Conservation (phyloP, 2,888 invertebrate genomes). For the Shargacucullia verbasci region DNA sequence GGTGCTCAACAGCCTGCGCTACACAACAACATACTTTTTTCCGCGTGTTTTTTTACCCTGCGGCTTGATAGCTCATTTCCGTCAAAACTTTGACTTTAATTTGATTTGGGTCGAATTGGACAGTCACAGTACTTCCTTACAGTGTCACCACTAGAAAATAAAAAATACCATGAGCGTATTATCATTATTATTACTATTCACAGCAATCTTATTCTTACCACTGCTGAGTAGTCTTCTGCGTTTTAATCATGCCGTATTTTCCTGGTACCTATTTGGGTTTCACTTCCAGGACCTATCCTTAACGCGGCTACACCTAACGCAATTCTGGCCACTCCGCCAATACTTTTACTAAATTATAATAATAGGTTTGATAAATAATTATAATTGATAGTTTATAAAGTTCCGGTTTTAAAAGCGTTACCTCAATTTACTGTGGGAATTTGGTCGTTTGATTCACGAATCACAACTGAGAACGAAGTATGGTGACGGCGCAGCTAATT, state of each 20-base stretch:
- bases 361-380: constrained; percentile 20
- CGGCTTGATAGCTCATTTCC: constrained; percentile 7
- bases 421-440: constrained; percentile 39
- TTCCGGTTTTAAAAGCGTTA: constrained; percentile 8
- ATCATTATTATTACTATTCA: too few species aligned
- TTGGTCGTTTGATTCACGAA: constrained; percentile 10
- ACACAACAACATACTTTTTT: too few species aligned
- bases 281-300: too few species aligned
- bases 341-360: constrained; percentile 7
- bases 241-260: too few species aligned
- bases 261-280: too few species aligned
- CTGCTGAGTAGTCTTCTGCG: too few species aligned
- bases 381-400: constrained; percentile 14
- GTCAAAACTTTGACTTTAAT: constrained; percentile 1
- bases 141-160: too few species aligned
- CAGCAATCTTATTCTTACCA: too few species aligned
- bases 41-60: background rate
- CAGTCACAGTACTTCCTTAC: background rate
- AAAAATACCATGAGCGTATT: too few species aligned
- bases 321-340: too few species aligned
- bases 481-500: constrained; percentile 13
- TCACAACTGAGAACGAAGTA: constrained; percentile 19
- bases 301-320: too few species aligned
- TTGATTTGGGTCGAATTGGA: background rate
- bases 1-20: background rate